Base-by-base conservation (phyloP, 2,113 vertebrate species). In the Monopterus albus region DNA sequence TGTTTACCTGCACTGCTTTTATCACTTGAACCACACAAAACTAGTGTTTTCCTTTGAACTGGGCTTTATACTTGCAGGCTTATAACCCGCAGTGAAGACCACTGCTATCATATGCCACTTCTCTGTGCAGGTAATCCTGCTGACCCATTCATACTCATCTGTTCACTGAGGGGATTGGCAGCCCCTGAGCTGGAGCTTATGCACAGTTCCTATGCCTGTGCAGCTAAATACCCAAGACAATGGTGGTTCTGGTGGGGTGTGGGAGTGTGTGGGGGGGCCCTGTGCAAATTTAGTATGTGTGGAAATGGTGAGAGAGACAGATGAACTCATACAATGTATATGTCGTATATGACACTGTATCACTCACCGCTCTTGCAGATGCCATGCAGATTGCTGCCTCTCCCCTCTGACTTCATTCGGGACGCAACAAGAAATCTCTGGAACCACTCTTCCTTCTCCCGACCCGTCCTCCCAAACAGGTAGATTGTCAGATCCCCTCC, bases 361-460 rank as follows among this genome's bases (percentile, higher is more conserved):
- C 18, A 64, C 79, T 85, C 87, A 96, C 95, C 95, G 93, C 93
- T 85, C 92, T 95, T 98, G 87, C 82, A 85, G 73, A 88, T 86
- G 75, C 91, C 93, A 77, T 92, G 83, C 47, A 94, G 38, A 73
- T 79, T 78, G n/a, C 72, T 71, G 7, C 68, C 94, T 91, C 91
- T 95, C 9, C 70, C 88, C 43, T 98, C 96, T 0, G 88, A 90
- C 86, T 95, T 98, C 47, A 93, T 84, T 67, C 90, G 94, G 15
- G 97, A 96, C 2, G 95, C 96, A 0, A 95, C 80, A 67, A 98
- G 89, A 75, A 99, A 97, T 78, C 95, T 93, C 40, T 93, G 91
- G 88, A 98, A 99, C 98, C 98, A 99, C 46, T 99, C 97, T 67
- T 99, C 98, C 81, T 99, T 99, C 75, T 99, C 98, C 52, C 97